These are phyloP conservation scores for Furcifer pardalis DNA, from an alignment of 2,797 vertebrate genomes.

Conservation along the genomic window DNA sequence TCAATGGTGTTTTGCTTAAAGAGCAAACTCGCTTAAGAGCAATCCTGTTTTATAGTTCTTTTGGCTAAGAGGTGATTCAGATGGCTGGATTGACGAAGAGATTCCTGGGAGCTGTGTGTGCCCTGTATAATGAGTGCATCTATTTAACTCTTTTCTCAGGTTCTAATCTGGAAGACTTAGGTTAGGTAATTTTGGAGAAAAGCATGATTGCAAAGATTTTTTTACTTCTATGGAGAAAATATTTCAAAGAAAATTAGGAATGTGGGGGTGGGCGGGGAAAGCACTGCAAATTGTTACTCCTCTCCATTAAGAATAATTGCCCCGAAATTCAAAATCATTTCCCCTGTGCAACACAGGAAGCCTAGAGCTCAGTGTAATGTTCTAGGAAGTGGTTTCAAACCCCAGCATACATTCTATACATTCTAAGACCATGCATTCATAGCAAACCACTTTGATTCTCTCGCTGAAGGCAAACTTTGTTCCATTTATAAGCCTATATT, in stretches of 20 bases:
- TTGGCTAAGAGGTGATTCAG: conserved; percentile 35
- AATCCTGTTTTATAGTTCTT: conserved; percentile 29
- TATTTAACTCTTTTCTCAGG: neutral
- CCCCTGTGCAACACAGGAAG: neutral
- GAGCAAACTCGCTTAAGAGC: too few species aligned
- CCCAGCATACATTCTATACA: neutral
- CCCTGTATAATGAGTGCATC: neutral
- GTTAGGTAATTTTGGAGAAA: neutral
- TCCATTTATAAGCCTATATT: conserved; percentile 33
- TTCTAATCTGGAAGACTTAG: neutral
- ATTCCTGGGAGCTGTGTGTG: neutral
- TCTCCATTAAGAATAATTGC: neutral
- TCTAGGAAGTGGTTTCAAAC: neutral
- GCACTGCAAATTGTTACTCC: neutral
- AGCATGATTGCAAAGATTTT: conserved; percentile 42
- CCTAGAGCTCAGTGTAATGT: neutral
- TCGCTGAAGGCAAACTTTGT: conserved; percentile 20
- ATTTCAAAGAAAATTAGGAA: neutral
- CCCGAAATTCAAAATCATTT: neutral
- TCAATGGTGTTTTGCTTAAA: too few species aligned
- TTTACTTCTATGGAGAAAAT: neutral
- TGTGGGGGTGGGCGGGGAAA: too few species aligned
- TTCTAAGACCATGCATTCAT: neutral
- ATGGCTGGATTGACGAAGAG: neutral
- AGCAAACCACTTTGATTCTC: neutral